Conservation (phyloP, 2,888 invertebrate species). For the Melinopterus prodromus region DNA sequence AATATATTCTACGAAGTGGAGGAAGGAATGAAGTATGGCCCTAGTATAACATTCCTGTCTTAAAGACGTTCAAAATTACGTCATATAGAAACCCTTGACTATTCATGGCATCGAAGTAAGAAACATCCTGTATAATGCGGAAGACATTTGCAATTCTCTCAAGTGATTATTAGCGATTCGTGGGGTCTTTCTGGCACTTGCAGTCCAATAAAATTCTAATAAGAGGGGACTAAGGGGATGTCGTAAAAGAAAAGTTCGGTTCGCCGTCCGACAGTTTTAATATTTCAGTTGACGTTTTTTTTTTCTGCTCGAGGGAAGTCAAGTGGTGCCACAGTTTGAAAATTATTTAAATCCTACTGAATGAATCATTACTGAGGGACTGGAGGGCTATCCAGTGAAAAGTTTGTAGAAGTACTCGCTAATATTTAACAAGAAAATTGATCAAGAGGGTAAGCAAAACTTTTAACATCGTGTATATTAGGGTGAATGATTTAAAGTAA, state of each 20-base stretch:
- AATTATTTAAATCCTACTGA: neutral
- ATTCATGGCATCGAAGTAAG: too few species aligned
- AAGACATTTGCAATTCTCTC: neutral
- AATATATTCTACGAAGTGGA: too few species aligned
- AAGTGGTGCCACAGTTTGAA: neutral
- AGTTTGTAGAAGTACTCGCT: neutral
- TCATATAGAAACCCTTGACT: too few species aligned
- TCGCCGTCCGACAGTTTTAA: neutral
- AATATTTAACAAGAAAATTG: neutral
- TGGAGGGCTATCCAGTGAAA: neutral
- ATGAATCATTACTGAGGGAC: neutral
- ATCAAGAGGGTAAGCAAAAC: neutral
- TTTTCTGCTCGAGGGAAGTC: neutral
- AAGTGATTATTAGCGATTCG: neutral
- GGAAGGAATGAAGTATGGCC: too few species aligned
- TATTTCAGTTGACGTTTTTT: neutral
- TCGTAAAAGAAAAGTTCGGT: slow-evolving; percentile 4
- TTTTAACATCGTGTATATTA: too few species aligned
- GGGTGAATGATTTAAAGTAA: too few species aligned
- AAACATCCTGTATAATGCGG: too few species aligned
- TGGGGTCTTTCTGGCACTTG: neutral
- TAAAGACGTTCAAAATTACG: too few species aligned
- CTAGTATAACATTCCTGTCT: too few species aligned
- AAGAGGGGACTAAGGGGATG: neutral
- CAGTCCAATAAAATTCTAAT: neutral